These are phyloP conservation scores for Tragelaphus oryx DNA, from an alignment of 2,797 vertebrate genomes.

Conservation along the genomic window DNA sequence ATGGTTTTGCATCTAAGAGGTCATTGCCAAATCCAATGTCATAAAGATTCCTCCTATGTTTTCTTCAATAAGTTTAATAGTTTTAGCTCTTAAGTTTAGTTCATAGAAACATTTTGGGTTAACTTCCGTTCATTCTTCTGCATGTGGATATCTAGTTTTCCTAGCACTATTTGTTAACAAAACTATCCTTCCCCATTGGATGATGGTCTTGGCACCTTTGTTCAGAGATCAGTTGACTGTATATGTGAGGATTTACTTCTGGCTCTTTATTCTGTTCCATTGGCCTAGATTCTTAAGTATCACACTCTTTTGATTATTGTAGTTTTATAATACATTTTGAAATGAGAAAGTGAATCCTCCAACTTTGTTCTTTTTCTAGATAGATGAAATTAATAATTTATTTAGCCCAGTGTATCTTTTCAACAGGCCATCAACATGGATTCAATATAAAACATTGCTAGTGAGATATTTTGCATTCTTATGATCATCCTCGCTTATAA, in stretches of 20 bases:
- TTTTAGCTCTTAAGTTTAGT: neutral
- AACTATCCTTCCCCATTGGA: neutral
- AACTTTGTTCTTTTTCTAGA: neutral
- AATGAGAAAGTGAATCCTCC: neutral
- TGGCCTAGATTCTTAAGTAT: neutral
- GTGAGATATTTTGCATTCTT: neutral
- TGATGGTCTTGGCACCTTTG: neutral
- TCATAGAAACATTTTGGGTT: neutral
- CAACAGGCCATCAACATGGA: neutral
- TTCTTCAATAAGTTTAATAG: neutral
- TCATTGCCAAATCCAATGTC: neutral
- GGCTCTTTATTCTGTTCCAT: neutral
- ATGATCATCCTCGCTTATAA: neutral
- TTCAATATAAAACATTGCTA: neutral
- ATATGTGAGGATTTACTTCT: neutral
- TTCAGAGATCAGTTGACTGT: neutral
- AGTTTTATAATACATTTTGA: neutral
- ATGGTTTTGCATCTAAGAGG: neutral
- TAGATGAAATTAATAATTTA: conserved; percentile 6
- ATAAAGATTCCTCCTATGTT: neutral
- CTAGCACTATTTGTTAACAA: neutral
- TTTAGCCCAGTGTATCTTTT: neutral
- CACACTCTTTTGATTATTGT: neutral
- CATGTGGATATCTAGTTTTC: neutral
- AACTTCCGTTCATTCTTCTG: neutral